These are phyloP conservation scores for Hylaeus anthracinus DNA, from an alignment of 1,140 invertebrate genomes.

Conservation along the genomic window DNA sequence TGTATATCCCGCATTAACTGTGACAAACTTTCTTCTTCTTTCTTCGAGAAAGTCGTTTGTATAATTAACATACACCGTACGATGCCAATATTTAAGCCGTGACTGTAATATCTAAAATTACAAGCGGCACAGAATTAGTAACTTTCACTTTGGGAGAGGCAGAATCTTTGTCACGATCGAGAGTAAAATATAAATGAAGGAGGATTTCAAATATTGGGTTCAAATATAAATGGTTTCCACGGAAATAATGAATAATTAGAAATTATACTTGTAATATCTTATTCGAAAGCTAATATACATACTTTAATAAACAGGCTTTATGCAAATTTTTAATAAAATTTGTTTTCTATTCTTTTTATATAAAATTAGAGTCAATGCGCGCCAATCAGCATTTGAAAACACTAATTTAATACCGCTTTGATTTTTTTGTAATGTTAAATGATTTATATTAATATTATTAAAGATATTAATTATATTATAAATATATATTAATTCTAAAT, in stretches of 20 bases:
- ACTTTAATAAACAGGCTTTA: too few relatives aligned
- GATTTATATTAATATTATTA: not conserved
- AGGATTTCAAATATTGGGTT: not conserved
- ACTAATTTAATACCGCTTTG: too few relatives aligned
- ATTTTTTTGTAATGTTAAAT: not conserved
- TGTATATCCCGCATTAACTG: not conserved
- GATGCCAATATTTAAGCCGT: conserved; percentile 70
- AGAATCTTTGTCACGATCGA: conserved; percentile 5
- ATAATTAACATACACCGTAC: conserved; percentile 55
- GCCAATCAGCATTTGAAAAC: too few relatives aligned
- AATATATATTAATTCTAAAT: too few relatives aligned
- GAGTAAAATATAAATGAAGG: not conserved
- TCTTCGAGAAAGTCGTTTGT: conserved; percentile 68
- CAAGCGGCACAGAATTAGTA: conserved; percentile 45
- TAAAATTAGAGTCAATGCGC: too few relatives aligned
- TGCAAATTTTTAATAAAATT: too few relatives aligned
- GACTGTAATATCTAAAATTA: conserved; percentile 45
- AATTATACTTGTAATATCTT: not conserved
- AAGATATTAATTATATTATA: too few relatives aligned
- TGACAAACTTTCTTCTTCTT: conserved; percentile 70
- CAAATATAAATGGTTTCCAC: too few relatives aligned
- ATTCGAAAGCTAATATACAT: too few relatives aligned
- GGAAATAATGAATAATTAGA: not conserved
- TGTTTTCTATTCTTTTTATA: too few relatives aligned
- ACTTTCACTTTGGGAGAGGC: conserved; percentile 67